Conservation (phyloP, 2,888 invertebrate species). For the Tanaodytes sp. region DNA sequence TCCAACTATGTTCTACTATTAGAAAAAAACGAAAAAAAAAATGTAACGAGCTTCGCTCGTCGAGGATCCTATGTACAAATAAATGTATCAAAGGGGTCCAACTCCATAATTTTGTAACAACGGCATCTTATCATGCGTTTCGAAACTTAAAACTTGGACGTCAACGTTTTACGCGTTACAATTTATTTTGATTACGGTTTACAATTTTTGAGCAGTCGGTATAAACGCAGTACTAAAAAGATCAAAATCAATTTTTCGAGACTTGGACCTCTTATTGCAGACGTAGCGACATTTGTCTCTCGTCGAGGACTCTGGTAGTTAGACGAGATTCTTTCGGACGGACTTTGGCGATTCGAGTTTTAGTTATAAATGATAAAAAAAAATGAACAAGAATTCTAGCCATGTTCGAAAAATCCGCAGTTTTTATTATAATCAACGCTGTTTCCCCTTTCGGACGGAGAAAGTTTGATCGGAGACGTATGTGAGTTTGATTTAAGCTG, state of each 20-base stretch:
- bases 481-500: constrained; percentile 20
- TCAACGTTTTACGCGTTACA: too few species aligned
- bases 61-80: constrained; percentile 62
- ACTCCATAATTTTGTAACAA: constrained; percentile 1
- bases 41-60: constrained; percentile 37
- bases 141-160: too few species aligned
- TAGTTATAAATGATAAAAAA: constrained; percentile 49
- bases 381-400: constrained; percentile 50
- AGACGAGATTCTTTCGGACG: constrained; percentile 70
- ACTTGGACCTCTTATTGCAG: too few species aligned
- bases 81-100: constrained; percentile 46
- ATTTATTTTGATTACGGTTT: too few species aligned
- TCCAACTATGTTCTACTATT: constrained; percentile 44
- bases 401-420: constrained; percentile 55
- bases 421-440: constrained; percentile 49
- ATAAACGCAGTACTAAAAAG: too few species aligned
- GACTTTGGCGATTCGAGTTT: constrained; percentile 66
- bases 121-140: too few species aligned
- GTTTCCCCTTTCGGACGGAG: constrained; percentile 56
- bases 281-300: neutral
- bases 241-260: too few species aligned
- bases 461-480: constrained; percentile 49
- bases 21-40: too few species aligned
- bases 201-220: too few species aligned
- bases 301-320: constrained; percentile 28